These are phyloP conservation scores for Paguma larvata DNA, from an alignment of 2,797 vertebrate genomes.

Conservation along the genomic window DNA sequence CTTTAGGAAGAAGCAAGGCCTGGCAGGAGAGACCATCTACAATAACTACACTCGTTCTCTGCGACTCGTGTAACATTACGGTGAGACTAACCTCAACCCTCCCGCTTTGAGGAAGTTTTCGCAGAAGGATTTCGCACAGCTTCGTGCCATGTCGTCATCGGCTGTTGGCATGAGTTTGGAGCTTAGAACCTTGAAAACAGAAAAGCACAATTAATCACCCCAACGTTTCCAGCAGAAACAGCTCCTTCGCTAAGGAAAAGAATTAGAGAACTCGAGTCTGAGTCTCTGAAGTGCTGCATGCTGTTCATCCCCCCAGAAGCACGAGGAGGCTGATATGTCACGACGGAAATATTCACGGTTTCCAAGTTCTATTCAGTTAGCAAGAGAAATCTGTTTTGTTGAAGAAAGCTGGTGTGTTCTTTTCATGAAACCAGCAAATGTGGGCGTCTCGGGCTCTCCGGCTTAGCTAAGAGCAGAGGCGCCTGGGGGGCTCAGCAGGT, in stretches of 20 bases:
- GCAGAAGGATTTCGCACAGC: conserved; percentile 99
- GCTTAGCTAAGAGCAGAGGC: background rate
- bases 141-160: conserved; percentile 99
- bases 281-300: background rate
- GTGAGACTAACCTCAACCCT: conserved; percentile 93
- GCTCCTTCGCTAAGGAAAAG: conserved; percentile 19
- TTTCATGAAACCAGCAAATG: background rate
- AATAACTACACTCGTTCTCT: background rate
- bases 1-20: background rate
- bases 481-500: no score
- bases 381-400: conserved; percentile 44
- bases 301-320: background rate
- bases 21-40: background rate
- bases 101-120: conserved; percentile 99
- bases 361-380: conserved; percentile 23
- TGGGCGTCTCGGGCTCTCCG: background rate
- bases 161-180: conserved; percentile 99
- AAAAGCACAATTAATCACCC: conserved; percentile 25
- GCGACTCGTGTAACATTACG: background rate
- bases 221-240: conserved; percentile 1
- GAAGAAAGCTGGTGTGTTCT: background rate
- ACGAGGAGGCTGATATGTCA: background rate
- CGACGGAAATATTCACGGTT: conserved; percentile 40
- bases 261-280: background rate
- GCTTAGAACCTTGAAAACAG: conserved; percentile 94